A percentile compares a stretch with the other conserved stretches of the same genome.
phyloP scores from a whole-genome alignment of 1,140 invertebrate species.

The Oppia nitens region DNA sequence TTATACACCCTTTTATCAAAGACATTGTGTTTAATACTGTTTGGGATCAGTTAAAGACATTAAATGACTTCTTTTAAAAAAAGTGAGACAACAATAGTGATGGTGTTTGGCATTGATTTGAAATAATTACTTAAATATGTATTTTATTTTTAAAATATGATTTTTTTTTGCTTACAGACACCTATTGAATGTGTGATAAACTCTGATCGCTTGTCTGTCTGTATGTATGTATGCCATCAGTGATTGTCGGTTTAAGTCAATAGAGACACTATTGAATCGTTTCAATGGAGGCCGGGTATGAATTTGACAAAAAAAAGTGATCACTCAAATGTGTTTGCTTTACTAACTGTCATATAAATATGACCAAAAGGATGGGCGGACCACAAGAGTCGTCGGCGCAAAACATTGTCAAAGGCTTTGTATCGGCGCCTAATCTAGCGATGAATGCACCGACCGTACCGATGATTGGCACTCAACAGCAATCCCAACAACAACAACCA shows the following conservation, averaged over 20 bases:
- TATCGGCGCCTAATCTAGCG: background rate
- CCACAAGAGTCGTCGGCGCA: background rate
- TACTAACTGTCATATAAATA: background rate
- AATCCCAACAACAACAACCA: background rate
- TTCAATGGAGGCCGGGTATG: background rate
- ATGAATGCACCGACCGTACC: background rate
- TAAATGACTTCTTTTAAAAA: no score
- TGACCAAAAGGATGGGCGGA: background rate
- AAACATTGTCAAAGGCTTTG: background rate
- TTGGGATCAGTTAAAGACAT: no score
- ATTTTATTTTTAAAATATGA: no score
- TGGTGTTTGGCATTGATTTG: no score
- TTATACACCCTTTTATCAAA: no score
- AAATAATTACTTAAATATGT: no score
- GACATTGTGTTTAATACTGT: no score
- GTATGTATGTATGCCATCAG: background rate
- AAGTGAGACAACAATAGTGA: no score
- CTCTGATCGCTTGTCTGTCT: no score
- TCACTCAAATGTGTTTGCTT: no score
- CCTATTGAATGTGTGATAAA: background rate
- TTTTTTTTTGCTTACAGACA: background rate
- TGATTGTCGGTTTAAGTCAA: background rate
- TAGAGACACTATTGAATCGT: background rate
- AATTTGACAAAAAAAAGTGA: background rate
- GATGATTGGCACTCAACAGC: background rate